Base-by-base conservation (phyloP, 2,888 invertebrate genomes). In the Leptura quadrifasciata region DNA sequence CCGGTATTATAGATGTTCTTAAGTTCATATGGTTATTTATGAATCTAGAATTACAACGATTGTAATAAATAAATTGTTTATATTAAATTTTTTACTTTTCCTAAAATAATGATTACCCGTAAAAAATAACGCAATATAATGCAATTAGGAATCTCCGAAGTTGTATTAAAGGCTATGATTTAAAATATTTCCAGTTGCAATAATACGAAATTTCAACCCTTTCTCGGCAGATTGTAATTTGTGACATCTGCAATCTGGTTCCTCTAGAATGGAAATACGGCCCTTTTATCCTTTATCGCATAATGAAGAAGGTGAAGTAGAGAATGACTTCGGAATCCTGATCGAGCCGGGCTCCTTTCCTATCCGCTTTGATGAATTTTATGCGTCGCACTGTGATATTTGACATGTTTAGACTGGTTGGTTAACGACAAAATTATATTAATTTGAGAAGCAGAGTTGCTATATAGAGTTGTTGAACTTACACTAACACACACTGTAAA, bases 281-380 rank as follows among this genome's bases (percentile, higher is more conserved):
- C 84, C 86, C 86, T 85, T 86, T 86, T 85, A 83, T 85, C 86
- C 86, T 86, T 86, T 86, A 86, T 85, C 85, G 85, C 83, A 83
- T 87, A 87, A 86, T 86, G 86, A 87, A 88, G 88, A 86, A 87
- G 86, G 83, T 83, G 85, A 85, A 84, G 84, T 82, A 79, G 81
- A 79, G 82, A 81, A 79, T 80, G 82, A 80, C 76, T 78, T 78
- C 77, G 82, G 82, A 85, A 85, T 84, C 84, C 84, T 80, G 81
- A 81, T 81, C 82, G 81, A 79, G 80, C 70, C 77, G 63, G 72
- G 70, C 76, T 74, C 76, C 76, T 75, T 73, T 79, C 68, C 81
- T 79, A 85, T 86, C 86, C 87, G 79, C 87, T 86, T 87, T 88
- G 88, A 88, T 87, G 87, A 87, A 88, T 88, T 88, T 88, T 88